Evolutionary conservation across 1,140 invertebrate species (phyloP), one percentile per base, ranked within the genome.

Genomic region (Telenomus remus): DNA sequence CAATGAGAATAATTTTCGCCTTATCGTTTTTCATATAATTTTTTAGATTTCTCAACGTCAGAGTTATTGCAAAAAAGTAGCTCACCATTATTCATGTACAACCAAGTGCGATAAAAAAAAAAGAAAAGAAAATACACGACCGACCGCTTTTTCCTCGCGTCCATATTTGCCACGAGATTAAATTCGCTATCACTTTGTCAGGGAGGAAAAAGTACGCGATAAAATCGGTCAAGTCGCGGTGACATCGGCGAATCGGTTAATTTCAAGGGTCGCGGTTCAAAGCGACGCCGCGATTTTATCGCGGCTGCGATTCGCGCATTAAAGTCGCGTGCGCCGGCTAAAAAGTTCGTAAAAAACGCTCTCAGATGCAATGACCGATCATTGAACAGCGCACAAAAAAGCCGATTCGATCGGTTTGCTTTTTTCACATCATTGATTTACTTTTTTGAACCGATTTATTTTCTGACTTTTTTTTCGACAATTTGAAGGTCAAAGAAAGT

Each of bases 281-380:
- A 60, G 66, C 19, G 5, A 11, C 4, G 27, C 46, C 57, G 61
- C 8, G 68, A 71, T 71, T 47, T 57, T 53, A 72, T 72, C 69
- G 34, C 46, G 4, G 34, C 53, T 7, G 48, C 10, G 47, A 57
- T 51, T 63, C 68, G 59, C 51, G 53, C 68, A 71, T 63, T 57
- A 34, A 64, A 64, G 69, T 72, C 69, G 59, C 69, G 69, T 72
- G 69, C 9, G 37, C 35, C 4, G 33, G 34, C 7, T 39, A 64
- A 72, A 72, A 72, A 72, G 54, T 11, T 59, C 42, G 60, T 53
- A 72, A 72, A 71, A 72, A 64, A 47, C 5, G 33, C 14, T 47
- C 16, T 42, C 60, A 64, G 60, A 57, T 72, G 69, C 60, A 72
- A 15, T 35, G 33, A 43, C n/a, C 54, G 60, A 72, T 64, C 60